Base-by-base conservation (phyloP, 2,888 invertebrate species). In the Sycophila texana region DNA sequence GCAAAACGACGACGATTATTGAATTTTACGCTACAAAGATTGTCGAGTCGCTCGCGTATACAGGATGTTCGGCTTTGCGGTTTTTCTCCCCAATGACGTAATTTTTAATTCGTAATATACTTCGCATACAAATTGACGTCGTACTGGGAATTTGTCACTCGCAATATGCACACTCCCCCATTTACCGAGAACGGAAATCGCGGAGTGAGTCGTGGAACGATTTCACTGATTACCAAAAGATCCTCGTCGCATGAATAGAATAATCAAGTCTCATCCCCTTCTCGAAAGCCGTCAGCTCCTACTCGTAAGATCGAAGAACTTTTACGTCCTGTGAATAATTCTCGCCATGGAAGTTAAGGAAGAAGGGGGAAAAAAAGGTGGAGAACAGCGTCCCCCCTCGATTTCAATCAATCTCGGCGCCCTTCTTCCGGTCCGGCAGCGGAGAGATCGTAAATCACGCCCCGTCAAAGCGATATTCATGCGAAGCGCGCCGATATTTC, bases 401-500 rank as follows among this genome's bases (percentile, higher is more conserved):
- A 70, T 58, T 49, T 55, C 70, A 47, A 77, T 71, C 71, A 71
- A 77, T 77, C 70, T 61, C n/a, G 16, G 16, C 2, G 10, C 65
- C 55, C 58, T n/a, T 18, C 26, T 70, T 77, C 63, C 76, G 47
- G 47, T 13, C 10, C 26, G 18, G 65, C 22, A 22, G 22, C 10
- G 58, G 14, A 13, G 18, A 26, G 18, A 12, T 1, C 60, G n/a
- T 65, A 65, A 53, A 68, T 63, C 53, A 73, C 39, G 3, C 18
- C n/a, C n/a, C 26, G 60, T 58, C 65, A 57, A 57, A 30, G 61
- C 20, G 30, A 47, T 55, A 66, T 57, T 47, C 74, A 18, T 47
- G 18, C 39, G 20, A 12, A 49, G 13, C 14, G 4, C 18, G 26
- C 30, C 57, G 61, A 10, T 10, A 39, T 39, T 39, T 39, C 39